Evolutionary conservation across 2,797 vertebrate genomes (phyloP).

Genomic region (Megaceryle alcyon): DNA sequence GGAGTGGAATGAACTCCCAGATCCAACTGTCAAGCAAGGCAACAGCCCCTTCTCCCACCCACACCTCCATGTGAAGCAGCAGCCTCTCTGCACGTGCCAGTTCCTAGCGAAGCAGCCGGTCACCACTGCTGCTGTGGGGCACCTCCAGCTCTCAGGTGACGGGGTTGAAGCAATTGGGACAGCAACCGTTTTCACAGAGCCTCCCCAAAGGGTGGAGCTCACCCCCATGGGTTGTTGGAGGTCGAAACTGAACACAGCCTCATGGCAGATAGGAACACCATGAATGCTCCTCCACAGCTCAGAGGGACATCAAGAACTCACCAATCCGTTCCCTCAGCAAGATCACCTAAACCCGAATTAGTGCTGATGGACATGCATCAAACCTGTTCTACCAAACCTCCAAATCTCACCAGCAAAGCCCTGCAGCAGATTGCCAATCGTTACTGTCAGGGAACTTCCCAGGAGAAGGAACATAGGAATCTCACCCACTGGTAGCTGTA

Average conservation of each 20-base stretch:
- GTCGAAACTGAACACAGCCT: neutral
- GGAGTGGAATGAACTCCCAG: neutral
- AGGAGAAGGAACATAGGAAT: neutral
- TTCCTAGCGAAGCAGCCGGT: neutral
- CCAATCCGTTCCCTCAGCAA: accelerated
- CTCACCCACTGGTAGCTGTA: neutral
- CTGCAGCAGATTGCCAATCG: neutral
- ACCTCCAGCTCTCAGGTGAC: neutral
- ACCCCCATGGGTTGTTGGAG: neutral
- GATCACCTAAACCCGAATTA: neutral
- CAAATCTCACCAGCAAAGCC: neutral
- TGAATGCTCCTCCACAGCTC: neutral
- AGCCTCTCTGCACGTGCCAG: neutral
- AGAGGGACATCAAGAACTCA: neutral
- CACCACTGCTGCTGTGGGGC: neutral
- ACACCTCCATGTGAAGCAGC: accelerated
- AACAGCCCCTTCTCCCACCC: neutral
- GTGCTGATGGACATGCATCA: neutral
- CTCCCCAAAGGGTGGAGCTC: neutral
- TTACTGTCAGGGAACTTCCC: neutral
- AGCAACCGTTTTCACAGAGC: neutral
- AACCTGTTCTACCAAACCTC: neutral
- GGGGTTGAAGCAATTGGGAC: neutral
- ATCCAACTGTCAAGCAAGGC: neutral
- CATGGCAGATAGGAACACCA: neutral